A percentile compares a stretch with the other conserved stretches of the same genome.
Evolutionary conservation across 2,888 invertebrate species (phyloP).

Genomic region (Cyrtodaria siliqua): DNA sequence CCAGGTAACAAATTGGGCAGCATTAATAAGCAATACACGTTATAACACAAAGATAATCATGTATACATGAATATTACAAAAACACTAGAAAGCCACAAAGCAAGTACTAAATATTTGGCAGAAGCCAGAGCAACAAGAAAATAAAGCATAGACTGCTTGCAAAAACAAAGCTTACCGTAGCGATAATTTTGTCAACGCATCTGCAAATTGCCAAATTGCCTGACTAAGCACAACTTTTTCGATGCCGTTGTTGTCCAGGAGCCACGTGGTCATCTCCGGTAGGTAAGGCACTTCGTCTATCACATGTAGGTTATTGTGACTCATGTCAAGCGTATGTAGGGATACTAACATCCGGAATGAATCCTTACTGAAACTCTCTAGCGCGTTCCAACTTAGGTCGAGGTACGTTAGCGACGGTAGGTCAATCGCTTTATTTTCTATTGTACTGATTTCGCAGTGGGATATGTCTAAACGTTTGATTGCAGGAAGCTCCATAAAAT

Average conservation of each 20-base stretch:
- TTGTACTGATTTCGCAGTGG: slow-evolving; percentile 37
- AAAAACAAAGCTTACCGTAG: slow-evolving; percentile 48
- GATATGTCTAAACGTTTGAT: slow-evolving; percentile 51
- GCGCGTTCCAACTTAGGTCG: slow-evolving; percentile 56
- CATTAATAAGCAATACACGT: too few species aligned
- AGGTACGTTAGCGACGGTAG: slow-evolving; percentile 35
- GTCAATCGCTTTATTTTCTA: slow-evolving; percentile 31
- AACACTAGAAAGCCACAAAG: too few species aligned
- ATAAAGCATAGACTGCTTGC: too few species aligned
- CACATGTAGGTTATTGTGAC: slow-evolving; percentile 48
- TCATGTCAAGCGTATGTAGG: slow-evolving; percentile 46
- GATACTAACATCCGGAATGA: slow-evolving; percentile 39
- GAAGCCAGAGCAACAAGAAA: too few species aligned
- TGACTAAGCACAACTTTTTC: slow-evolving; percentile 31
- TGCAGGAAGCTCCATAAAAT: slow-evolving; percentile 41
- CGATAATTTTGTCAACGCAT: slow-evolving; percentile 37
- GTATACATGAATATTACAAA: too few species aligned
- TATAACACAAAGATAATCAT: too few species aligned
- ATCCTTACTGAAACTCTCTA: slow-evolving; percentile 20
- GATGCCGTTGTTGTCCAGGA: slow-evolving; percentile 52
- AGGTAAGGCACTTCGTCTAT: slow-evolving; percentile 49
- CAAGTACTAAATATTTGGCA: too few species aligned
- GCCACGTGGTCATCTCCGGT: slow-evolving; percentile 40
- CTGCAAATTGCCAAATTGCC: slow-evolving; percentile 19
- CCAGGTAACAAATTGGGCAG: too few species aligned